Base-by-base conservation (phyloP, 1,140 invertebrate genomes). In the Teleogryllus occipitalis region DNA sequence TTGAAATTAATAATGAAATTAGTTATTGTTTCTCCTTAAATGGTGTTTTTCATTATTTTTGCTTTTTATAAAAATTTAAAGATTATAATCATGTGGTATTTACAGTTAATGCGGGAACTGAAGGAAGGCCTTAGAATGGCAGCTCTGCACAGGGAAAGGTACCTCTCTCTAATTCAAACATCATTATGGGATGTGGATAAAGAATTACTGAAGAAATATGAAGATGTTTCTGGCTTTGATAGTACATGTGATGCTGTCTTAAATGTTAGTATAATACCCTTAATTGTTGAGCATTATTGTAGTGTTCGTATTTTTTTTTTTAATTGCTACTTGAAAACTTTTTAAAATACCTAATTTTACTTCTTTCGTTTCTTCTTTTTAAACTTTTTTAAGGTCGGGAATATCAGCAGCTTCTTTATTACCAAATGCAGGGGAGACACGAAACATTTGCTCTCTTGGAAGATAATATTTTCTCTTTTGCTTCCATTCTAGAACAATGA, bases 41-140 rank as follows among this genome's bases (percentile, higher is more conserved):
- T 73, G 15, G 15, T 73, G 15, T 21, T 76, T 76, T 4, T n/a
- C 27, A 18, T n/a, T 21, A 22, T 6, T 76, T 76, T 76, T 21
- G 14, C 27, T 77, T 46, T 77, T 49, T 79, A 78, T n/a, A 15
- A 80, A 77, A 76, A 39, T 72, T 10, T 81, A 76, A n/a, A 75
- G 74, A 82, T 77, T 46, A 47, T 7, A 78, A n/a, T 48, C 7
- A 18, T 75, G 22, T 49, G 77, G 7, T 73, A 8, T 22, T 65
- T 74, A 22, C 88, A 94, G 90, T 86, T 97, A 74, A 96, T 97
- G 87, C 90, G 93, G 82, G 96, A 97, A 86, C 89, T 96, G 81
- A 93, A 95, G 81, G 95, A 97, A 84, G 95, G 94, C 10, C 85
- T 97, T 72, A 91, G 90, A 82, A 91, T 95, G 77, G 93, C 94